These are phyloP conservation scores for Pardalotus punctatus DNA, from an alignment of 2,113 vertebrate genomes.

Conservation along the genomic window DNA sequence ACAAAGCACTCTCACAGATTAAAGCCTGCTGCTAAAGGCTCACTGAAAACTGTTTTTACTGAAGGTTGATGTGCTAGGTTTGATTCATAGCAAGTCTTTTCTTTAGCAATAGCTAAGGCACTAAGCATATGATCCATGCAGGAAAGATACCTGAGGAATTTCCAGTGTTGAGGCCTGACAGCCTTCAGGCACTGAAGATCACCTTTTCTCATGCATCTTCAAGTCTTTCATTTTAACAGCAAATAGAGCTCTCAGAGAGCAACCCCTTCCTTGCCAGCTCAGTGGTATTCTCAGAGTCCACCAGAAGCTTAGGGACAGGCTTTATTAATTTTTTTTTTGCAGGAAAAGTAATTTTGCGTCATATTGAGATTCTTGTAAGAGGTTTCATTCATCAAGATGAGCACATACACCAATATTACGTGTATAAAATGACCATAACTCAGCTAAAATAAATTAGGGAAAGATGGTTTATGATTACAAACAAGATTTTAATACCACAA, in stretches of 20 bases:
- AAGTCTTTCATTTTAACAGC: not conserved
- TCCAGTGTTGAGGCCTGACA: not conserved
- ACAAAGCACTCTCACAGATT: not conserved
- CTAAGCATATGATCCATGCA: not conserved
- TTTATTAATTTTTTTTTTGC: not conserved
- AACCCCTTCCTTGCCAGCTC: not conserved
- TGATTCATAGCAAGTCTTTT: not conserved
- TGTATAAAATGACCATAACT: not conserved
- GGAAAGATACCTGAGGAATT: not conserved
- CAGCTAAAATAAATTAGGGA: not conserved
- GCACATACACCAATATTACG: not conserved
- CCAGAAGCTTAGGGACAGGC: not conserved
- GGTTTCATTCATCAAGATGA: not conserved
- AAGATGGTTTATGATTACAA: not conserved
- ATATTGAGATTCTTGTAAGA: not conserved
- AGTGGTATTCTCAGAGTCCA: not conserved
- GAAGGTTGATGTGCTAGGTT: not conserved
- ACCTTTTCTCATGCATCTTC: not conserved
- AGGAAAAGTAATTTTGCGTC: not conserved
- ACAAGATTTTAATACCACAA: not conserved
- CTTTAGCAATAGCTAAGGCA: not conserved
- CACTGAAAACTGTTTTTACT: not conserved
- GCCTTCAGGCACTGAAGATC: not conserved
- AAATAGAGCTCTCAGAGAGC: not conserved
- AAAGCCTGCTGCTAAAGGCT: not conserved